A percentile compares a stretch with the other conserved stretches of the same genome.
phyloP scores from a whole-genome alignment of 2,113 vertebrate genomes.

The Chloebia gouldiae region DNA sequence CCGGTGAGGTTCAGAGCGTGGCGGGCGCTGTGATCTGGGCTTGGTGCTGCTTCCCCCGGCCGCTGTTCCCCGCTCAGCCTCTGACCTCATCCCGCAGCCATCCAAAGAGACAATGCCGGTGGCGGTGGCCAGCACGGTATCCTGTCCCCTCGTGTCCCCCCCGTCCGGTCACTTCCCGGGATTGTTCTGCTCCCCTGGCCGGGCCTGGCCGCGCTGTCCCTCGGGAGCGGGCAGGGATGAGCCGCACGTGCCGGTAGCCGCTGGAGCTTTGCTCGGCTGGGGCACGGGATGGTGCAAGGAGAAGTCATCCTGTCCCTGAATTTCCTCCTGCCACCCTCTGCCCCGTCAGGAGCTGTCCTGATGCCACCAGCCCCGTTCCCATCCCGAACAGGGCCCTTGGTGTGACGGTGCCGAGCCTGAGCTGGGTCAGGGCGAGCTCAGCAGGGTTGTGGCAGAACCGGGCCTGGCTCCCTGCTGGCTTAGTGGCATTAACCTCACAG shows the following conservation, averaged over 20 bases:
- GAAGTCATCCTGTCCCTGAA: neutral
- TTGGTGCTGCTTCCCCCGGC: neutral
- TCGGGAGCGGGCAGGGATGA: neutral
- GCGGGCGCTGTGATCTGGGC: rapidly evolving
- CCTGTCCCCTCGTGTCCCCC: slow-evolving; percentile 9
- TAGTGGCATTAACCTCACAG: neutral
- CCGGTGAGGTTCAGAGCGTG: rapidly evolving
- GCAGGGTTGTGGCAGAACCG: rapidly evolving
- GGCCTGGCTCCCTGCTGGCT: neutral
- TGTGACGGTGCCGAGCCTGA: rapidly evolving
- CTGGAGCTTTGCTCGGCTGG: rapidly evolving
- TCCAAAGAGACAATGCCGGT: neutral
- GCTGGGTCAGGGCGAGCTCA: rapidly evolving
- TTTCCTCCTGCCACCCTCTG: neutral
- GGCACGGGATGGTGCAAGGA: rapidly evolving
- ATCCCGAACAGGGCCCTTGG: neutral
- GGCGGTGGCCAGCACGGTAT: neutral
- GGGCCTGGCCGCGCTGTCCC: neutral
- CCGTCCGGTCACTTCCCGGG: neutral
- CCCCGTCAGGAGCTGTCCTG: rapidly evolving
- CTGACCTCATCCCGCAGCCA: slow-evolving; percentile 21
- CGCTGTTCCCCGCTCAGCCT: neutral
- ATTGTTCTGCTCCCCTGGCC: slow-evolving; percentile 40
- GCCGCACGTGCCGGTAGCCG: rapidly evolving
- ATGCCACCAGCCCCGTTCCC: rapidly evolving